Conservation (phyloP, 1,140 invertebrate species). For the Bemisia tabaci region DNA sequence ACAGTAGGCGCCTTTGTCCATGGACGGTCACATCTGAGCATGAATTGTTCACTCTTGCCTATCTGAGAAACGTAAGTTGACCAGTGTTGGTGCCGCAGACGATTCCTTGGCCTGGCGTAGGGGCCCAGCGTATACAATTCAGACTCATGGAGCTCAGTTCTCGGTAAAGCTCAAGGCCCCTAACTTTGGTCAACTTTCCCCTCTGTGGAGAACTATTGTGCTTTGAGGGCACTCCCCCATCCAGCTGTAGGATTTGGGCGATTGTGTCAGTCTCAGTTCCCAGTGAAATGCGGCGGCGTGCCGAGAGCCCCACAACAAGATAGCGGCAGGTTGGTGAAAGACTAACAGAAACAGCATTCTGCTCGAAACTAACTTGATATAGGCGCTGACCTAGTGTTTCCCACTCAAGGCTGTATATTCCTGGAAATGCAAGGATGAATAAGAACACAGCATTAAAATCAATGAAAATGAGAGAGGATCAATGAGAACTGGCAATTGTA, state of each 20-base stretch:
- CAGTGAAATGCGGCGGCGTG: conserved; percentile 39
- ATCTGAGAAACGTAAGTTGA: conserved; percentile 56
- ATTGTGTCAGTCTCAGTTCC: conserved; percentile 41
- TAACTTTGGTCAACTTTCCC: conserved; percentile 38
- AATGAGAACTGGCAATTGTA: too few species aligned
- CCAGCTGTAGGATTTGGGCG: conserved; percentile 38
- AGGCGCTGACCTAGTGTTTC: conserved; percentile 57
- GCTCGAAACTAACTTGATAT: conserved; percentile 57
- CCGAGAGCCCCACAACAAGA: conserved; percentile 61
- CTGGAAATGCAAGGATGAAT: conserved; percentile 32
- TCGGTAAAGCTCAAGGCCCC: conserved; percentile 42
- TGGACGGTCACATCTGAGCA: too few species aligned
- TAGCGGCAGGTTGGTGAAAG: conserved; percentile 62
- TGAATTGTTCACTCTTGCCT: conserved; percentile 23
- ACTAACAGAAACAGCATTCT: conserved; percentile 66
- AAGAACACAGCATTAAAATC: too few species aligned
- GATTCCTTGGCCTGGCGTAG: conserved; percentile 62
- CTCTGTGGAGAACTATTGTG: conserved; percentile 16
- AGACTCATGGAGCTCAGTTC: conserved; percentile 49
- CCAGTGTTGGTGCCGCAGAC: conserved; percentile 76
- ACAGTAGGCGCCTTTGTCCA: too few species aligned
- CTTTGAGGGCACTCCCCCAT: conserved; percentile 21
- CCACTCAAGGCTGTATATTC: conserved; percentile 63
- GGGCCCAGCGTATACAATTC: conserved; percentile 73
- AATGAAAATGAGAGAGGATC: too few species aligned